Evolutionary conservation across 2,888 invertebrate genomes (phyloP).

Genomic region (Arctia plantaginis): DNA sequence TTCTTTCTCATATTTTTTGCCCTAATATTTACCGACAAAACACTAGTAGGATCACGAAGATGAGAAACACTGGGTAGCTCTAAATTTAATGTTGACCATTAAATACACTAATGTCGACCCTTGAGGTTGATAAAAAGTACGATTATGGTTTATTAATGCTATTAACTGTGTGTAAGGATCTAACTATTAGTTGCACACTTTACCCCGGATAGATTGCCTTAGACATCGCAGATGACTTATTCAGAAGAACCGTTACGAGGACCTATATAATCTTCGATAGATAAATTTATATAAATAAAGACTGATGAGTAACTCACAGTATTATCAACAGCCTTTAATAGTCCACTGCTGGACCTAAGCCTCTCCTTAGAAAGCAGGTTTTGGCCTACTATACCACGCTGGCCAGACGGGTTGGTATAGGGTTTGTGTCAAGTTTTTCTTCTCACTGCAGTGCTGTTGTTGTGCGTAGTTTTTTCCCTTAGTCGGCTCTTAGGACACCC

Average conservation of each 20-base stretch:
- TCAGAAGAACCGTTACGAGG: neutral
- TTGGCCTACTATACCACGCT: no score
- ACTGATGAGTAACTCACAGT: neutral
- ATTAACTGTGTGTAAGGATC: slow-evolving; percentile 1
- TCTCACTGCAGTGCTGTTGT: no score
- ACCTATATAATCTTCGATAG: neutral
- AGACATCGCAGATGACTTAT: neutral
- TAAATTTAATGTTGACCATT: slow-evolving; percentile 7
- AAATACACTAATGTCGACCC: slow-evolving; percentile 1
- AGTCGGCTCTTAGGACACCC: no score
- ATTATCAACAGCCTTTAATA: no score
- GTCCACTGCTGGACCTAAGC: no score
- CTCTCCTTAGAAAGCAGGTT: no score
- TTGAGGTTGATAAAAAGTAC: slow-evolving; percentile 11
- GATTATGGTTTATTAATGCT: slow-evolving; percentile 6
- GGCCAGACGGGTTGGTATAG: no score
- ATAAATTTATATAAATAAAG: neutral
- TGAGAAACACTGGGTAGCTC: neutral
- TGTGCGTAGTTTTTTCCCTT: no score
- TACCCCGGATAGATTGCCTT: neutral
- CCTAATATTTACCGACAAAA: neutral
- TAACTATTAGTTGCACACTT: neutral
- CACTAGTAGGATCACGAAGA: neutral
- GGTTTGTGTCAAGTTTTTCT: no score
- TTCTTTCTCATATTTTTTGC: neutral